A percentile compares a stretch with the other conserved stretches of the same genome.
These are phyloP conservation scores for Agrilus cyanescens DNA, from an alignment of 2,888 invertebrate genomes.

Conservation along the genomic window DNA sequence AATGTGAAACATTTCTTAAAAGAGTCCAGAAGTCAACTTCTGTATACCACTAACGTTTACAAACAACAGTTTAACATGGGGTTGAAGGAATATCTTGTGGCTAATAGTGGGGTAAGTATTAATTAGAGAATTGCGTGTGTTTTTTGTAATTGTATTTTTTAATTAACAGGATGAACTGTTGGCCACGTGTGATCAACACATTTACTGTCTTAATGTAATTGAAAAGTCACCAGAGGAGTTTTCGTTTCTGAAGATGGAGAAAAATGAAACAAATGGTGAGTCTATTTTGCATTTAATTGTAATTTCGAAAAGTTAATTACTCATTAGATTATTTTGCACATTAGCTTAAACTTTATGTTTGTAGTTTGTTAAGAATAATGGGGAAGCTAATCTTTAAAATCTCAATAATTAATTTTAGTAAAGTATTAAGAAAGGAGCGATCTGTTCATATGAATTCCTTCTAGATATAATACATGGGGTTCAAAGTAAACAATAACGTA, in stretches of 20 bases:
- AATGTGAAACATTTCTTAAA: constrained; percentile 30
- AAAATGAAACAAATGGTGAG: constrained; percentile 32
- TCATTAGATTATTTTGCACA: too few relatives aligned
- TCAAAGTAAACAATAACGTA: too few relatives aligned
- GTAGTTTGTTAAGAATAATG: too few relatives aligned
- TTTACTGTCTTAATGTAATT: constrained; percentile 54
- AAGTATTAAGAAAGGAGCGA: too few relatives aligned
- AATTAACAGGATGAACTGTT: constrained; percentile 67
- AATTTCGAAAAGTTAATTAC: too few relatives aligned
- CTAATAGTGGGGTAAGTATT: constrained; percentile 30
- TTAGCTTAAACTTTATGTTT: too few relatives aligned
- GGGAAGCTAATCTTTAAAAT: too few relatives aligned
- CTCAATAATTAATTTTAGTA: too few relatives aligned
- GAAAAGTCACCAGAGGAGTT: constrained; percentile 30
- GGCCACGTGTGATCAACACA: constrained; percentile 76
- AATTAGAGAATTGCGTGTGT: constrained; percentile 2
- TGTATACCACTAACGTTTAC: constrained; percentile 29
- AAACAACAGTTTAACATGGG: constrained; percentile 28
- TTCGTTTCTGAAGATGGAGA: constrained; percentile 27
- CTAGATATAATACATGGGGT: too few relatives aligned
- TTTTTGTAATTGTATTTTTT: constrained; percentile 10
- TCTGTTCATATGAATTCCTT: too few relatives aligned
- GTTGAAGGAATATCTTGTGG: constrained; percentile 26
- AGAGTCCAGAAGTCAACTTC: constrained; percentile 29
- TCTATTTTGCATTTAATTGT: constrained; percentile 20